Evolutionary conservation across 2,888 invertebrate genomes (phyloP), one percentile per base, ranked within the genome.

Genomic region (Amblyteles armatorius): DNA sequence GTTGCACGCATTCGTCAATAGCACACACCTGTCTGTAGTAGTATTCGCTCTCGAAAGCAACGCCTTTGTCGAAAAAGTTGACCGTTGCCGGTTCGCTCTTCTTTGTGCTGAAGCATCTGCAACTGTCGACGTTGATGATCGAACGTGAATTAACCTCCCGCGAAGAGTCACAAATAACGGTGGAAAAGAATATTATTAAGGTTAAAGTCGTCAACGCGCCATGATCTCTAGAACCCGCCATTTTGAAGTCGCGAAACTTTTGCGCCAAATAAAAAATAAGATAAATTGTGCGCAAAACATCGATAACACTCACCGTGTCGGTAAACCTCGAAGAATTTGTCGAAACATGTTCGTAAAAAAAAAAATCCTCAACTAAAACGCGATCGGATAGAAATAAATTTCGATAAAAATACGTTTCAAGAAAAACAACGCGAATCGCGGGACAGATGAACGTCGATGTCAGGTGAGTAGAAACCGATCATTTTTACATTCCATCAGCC

Each of bases 31-130:
- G 90, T 73, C 89, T 90, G 78, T 90, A 90, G 84, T 88, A 91
- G 87, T 90, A 90, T 71, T 91, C 91, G 11, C 87, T 89, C 85
- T 92, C 91, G 26, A 87, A 90, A 5, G 89, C 90, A 11, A 90
- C 74, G 26, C 87, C 79, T 71, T 84, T 87, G 67, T 86, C 85
- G 48, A 73, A 76, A 68, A 87, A 87, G 68, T 88, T 88, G 55
- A 88, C 82, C 13, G 82, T 87, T 16, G 29, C 74, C 0, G 88
- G 84, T 71, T 87, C 86, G 65, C 84, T 89, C 33, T 82, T 86
- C 26, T 84, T 86, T 74, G 83, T 84, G 33, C 77, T 83, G 19
- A 87, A 82, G 74, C 76, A 76, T 74, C 87, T 82, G 33, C 67
- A 69, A n/a, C 26, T 57, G 33, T 36, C 13, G 11, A 22, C 44